Conservation (phyloP, 2,113 vertebrate genomes). For the Antennarius striatus region DNA sequence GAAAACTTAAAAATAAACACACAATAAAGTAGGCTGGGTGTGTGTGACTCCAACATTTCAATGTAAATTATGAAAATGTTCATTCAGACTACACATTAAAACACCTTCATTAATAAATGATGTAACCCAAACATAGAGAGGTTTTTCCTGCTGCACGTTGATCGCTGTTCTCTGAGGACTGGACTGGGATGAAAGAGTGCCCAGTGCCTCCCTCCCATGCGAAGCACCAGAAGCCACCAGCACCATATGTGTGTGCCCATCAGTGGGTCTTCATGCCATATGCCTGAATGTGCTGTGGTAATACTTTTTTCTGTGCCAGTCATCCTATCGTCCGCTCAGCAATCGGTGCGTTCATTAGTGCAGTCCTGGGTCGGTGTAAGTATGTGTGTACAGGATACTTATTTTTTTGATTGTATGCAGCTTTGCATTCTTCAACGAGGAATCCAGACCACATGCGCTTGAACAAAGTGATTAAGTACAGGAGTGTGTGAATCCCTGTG, state of each 20-base stretch:
- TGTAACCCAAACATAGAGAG: slow-evolving; percentile 45
- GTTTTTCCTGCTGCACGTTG: slow-evolving; percentile 53
- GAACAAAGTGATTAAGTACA: slow-evolving; percentile 11
- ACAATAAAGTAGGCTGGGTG: not conserved
- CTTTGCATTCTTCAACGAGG: not conserved
- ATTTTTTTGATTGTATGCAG: not conserved
- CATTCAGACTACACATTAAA: no score
- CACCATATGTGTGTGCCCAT: slow-evolving; percentile 79
- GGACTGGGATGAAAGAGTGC: slow-evolving; percentile 71
- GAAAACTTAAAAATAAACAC: not conserved
- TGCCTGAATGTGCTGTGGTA: slow-evolving; percentile 78
- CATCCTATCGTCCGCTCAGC: slow-evolving; percentile 57
- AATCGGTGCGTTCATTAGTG: slow-evolving; percentile 50
- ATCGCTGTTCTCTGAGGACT: slow-evolving; percentile 64
- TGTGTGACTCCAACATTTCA: not conserved
- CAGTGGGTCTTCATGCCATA: slow-evolving; percentile 79
- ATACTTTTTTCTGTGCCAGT: slow-evolving; percentile 72
- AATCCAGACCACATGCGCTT: not conserved
- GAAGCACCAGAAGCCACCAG: slow-evolving; percentile 69
- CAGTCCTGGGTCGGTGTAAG: slow-evolving; percentile 17
- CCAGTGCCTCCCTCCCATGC: slow-evolving; percentile 62
- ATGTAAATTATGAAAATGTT: not conserved
- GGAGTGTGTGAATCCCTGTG: slow-evolving; percentile 13
- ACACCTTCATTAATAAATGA: slow-evolving; percentile 11
- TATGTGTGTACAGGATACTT: not conserved